Conservation (phyloP, 2,797 vertebrate genomes). For the Xiphophorus birchmanni region DNA sequence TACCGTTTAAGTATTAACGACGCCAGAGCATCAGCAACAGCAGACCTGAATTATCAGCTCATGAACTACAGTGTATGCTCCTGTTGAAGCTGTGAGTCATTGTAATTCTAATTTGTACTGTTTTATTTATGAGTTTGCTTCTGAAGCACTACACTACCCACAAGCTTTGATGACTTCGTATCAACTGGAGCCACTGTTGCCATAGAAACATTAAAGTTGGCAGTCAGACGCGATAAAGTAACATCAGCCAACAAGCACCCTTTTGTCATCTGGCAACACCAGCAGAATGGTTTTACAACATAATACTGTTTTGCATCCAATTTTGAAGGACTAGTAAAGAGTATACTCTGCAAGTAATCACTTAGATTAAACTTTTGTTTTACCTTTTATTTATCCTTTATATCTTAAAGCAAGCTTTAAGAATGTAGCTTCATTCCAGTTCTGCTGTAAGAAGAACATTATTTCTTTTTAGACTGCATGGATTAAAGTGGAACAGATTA, state of each 20-base stretch:
- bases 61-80: constrained; percentile 42
- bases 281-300: constrained; percentile 6
- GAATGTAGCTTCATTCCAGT: constrained; percentile 17
- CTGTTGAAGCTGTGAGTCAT: constrained; percentile 46
- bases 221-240: constrained; percentile 30
- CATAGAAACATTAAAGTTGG: constrained; percentile 58
- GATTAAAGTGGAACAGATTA: constrained; percentile 47
- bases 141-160: constrained; percentile 54
- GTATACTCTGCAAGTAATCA: constrained; percentile 25
- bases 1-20: constrained; percentile 57
- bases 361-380: constrained; percentile 15
- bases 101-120: constrained; percentile 47
- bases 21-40: constrained; percentile 43
- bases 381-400: constrained; percentile 10
- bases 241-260: constrained; percentile 24
- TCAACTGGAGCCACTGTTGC: constrained; percentile 46
- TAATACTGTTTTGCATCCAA: not conserved
- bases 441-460: constrained; percentile 14
- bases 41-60: constrained; percentile 39
- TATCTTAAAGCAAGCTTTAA: constrained; percentile 12
- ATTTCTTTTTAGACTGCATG: constrained; percentile 26
- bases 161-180: constrained; percentile 40
- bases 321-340: not conserved
- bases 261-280: constrained; percentile 10
- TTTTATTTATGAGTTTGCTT: constrained; percentile 65